Conservation (phyloP, 2,797 vertebrate species). For the Protonibea diacanthus region DNA sequence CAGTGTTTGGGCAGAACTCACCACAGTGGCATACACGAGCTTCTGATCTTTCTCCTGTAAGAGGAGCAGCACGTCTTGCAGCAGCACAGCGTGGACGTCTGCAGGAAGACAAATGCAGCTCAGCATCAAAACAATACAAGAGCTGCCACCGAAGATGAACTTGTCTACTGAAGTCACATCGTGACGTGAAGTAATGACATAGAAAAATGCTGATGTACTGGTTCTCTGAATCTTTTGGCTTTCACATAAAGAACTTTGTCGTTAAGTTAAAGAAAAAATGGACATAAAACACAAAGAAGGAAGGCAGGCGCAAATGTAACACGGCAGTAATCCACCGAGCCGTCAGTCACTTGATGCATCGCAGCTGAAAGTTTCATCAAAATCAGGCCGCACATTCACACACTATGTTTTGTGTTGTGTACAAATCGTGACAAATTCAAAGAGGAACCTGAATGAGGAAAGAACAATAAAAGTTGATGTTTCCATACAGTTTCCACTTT, state of each 20-base stretch:
- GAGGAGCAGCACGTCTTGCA: slow-evolving; percentile 93
- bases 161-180: neutral
- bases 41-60: slow-evolving; percentile 99
- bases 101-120: slow-evolving; percentile 27
- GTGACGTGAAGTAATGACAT: neutral
- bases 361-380: neutral
- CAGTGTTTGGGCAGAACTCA: slow-evolving; percentile 72
- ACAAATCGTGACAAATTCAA: neutral
- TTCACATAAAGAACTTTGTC: slow-evolving; percentile 5
- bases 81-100: slow-evolving; percentile 92
- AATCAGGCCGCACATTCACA: no score
- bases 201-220: slow-evolving; percentile 5
- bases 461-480: neutral
- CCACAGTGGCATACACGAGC: slow-evolving; percentile 91
- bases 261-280: neutral
- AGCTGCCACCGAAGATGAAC: neutral
- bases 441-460: neutral
- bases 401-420: neutral
- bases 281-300: neutral
- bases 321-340: neutral
- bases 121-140: slow-evolving; percentile 19
- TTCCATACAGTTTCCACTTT: neutral
- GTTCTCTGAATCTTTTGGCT: slow-evolving; percentile 1
- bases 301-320: neutral
- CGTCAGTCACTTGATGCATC: neutral